Conservation (phyloP, 1,140 invertebrate species). For the Mylabris phalerata region DNA sequence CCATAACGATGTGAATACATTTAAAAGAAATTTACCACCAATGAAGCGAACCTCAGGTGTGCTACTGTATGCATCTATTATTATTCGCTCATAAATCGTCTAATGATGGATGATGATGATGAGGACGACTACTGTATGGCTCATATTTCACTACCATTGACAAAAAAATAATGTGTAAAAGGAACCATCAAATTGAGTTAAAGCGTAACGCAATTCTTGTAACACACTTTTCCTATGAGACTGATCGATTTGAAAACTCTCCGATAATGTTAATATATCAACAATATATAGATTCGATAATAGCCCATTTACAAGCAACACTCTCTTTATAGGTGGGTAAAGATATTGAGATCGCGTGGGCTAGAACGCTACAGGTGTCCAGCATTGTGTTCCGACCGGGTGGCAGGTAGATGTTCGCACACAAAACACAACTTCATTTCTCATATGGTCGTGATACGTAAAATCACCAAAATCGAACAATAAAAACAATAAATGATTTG, state of each 20-base stretch:
- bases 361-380: conserved; percentile 22
- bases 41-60: too few relatives aligned
- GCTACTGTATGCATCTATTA: conserved; percentile 1
- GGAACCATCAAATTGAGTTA: conserved; percentile 10
- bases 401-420: conserved; percentile 23
- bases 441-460: conserved; percentile 15
- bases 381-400: conserved; percentile 18
- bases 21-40: too few relatives aligned
- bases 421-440: conserved; percentile 26
- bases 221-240: too few relatives aligned
- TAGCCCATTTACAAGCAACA: conserved; percentile 15
- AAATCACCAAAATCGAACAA: conserved; percentile 10
- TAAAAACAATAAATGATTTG: not conserved
- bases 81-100: conserved; percentile 12
- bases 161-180: not conserved
- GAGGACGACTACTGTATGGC: not conserved
- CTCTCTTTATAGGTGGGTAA: not conserved
- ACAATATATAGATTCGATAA: conserved; percentile 2
- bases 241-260: too few relatives aligned
- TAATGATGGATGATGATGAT: conserved; percentile 15
- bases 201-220: conserved; percentile 7
- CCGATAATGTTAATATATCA: too few relatives aligned
- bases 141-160: conserved; percentile 1
- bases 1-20: too few relatives aligned
- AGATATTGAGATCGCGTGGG: conserved; percentile 18